Evolutionary conservation across 2,888 invertebrate species (phyloP).

Genomic region (Clunio marinus): DNA sequence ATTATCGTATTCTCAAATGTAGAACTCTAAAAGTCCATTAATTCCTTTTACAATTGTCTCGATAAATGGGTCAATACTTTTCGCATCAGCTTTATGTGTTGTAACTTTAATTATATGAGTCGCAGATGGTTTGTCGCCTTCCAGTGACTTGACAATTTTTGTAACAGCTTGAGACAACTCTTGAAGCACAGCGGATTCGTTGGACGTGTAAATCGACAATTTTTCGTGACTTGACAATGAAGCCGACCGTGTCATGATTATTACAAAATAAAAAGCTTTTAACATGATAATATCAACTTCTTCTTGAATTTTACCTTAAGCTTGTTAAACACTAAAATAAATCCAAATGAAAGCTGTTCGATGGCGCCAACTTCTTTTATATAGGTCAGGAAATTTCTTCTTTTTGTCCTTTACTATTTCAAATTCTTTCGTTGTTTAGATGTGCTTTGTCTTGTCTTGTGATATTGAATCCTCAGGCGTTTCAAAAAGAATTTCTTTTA

Average conservation of each 20-base stretch:
- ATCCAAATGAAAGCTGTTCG: background rate
- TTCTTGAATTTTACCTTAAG: background rate
- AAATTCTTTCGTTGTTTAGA: no score
- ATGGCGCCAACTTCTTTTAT: background rate
- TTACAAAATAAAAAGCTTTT: background rate
- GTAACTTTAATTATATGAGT: conserved; percentile 32
- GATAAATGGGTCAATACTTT: conserved; percentile 25
- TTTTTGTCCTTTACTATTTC: no score
- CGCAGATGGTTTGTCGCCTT: conserved; percentile 27
- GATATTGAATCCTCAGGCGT: no score
- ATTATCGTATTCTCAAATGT: background rate
- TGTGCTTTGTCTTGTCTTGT: no score
- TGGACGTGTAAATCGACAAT: background rate
- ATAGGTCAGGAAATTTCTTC: background rate
- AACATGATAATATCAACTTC: background rate
- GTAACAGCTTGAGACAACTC: conserved; percentile 24
- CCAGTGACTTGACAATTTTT: conserved; percentile 24
- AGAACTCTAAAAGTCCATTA: background rate
- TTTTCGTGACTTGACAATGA: background rate
- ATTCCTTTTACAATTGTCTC: background rate
- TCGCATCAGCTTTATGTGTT: conserved; percentile 21
- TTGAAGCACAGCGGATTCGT: background rate
- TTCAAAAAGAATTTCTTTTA: no score
- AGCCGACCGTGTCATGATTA: background rate
- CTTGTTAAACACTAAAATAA: background rate